Base-by-base conservation (phyloP, 1,140 invertebrate species). In the Zaprionus vittiger region DNA sequence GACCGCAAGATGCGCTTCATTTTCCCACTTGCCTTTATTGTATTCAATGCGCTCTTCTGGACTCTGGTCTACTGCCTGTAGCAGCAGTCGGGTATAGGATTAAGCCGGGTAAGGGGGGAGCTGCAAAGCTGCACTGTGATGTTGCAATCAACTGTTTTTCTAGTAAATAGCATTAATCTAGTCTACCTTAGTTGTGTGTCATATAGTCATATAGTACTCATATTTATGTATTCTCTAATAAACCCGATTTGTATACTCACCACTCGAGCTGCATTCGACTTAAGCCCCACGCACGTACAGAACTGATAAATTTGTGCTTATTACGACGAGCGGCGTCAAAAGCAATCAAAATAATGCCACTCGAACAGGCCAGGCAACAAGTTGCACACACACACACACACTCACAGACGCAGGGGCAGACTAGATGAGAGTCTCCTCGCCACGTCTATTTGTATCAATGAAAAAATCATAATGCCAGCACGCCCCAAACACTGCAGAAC, bases 11-110 rank as follows among this genome's bases (percentile, higher is more conserved):
- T 96, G 63, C 94, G 97, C n/a, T 93, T 97, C 15, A 92, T 96
- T 9, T 98, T 98, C 83, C 97, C 97, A 0, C 91, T 96, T 15
- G 93, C 95, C 2, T 98, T 98, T 86, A 81, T 97, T 2, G 93
- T 97, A 59, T 98, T 97, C 91, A 98, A 98, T 89, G 94, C 96
- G 24, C 93, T 97, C 52, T 98, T 97, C 81, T 98, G 97, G 97
- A 95, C 95, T 11, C 96, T 97, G 81, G 96, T 97, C 57, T 93
- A 92, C 64, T 92, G 85, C 62, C 78, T 93, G 3, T 93, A 75
- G 77, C 24, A 22, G 17, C 24, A 34, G 26, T 56, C 31, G 31
- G 31, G 9, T 24, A 17, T 15, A 5, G 24, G 24, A 26, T 26
- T 26, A 26, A 26, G 24, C 6, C 24, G 31, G 24, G 66, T 54